A percentile compares a stretch with the other conserved stretches of the same genome.
Conservation (phyloP, 2,113 vertebrate genomes). For the Daboia siamensis region DNA sequence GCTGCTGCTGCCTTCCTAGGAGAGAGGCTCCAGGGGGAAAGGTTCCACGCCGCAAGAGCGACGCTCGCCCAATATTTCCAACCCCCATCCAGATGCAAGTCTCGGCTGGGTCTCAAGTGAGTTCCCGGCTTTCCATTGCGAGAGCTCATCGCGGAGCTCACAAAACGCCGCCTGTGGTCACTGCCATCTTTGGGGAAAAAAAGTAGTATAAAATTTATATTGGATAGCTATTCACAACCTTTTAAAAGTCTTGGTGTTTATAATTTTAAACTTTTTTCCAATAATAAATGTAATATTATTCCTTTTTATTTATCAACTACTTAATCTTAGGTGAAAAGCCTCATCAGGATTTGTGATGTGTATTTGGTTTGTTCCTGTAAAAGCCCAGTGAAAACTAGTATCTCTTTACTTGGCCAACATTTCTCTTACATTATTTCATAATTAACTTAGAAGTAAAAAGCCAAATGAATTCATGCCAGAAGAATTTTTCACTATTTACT, state of each 20-base stretch:
- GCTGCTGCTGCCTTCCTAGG: too few relatives aligned
- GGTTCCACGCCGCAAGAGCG: too few relatives aligned
- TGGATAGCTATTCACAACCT: slow-evolving; percentile 33
- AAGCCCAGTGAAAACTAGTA: slow-evolving; percentile 1
- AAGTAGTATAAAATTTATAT: slow-evolving; percentile 43
- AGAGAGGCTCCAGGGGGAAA: too few relatives aligned
- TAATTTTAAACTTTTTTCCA: slow-evolving; percentile 48
- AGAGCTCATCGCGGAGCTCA: too few relatives aligned
- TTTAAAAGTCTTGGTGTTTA: slow-evolving; percentile 49
- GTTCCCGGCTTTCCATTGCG: too few relatives aligned
- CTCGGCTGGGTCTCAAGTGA: too few relatives aligned
- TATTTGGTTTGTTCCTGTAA: slow-evolving; percentile 47
- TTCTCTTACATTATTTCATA: slow-evolving; percentile 35
- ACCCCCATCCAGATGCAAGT: too few relatives aligned
- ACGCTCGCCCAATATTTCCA: too few relatives aligned
- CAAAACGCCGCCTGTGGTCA: too few relatives aligned
- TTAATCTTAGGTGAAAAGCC: slow-evolving; percentile 52
- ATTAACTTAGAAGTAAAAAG: neutral
- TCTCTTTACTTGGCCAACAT: slow-evolving; percentile 13
- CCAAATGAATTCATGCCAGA: neutral
- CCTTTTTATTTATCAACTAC: slow-evolving; percentile 16
- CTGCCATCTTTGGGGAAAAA: too few relatives aligned
- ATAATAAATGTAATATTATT: slow-evolving; percentile 9
- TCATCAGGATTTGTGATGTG: slow-evolving; percentile 35
- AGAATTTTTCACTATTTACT: neutral